phyloP scores from a whole-genome alignment of 30 jellyfish, hydroid and myxozoan species.

The Hydra vulgaris region DNA sequence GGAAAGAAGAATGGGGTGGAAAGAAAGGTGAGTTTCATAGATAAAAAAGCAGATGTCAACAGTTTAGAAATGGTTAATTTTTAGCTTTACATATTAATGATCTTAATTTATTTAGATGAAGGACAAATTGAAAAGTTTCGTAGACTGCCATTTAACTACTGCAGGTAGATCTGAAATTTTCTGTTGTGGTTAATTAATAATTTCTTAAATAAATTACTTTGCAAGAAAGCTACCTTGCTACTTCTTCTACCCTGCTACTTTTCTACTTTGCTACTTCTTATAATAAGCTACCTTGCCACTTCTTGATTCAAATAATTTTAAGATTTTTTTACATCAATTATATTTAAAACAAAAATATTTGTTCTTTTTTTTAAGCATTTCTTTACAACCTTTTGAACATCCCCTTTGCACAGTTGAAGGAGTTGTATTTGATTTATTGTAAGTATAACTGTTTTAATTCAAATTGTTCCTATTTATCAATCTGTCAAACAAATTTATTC shows the following conservation, averaged over 20 bases:
- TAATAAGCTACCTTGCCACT: too few species aligned
- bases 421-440: slow-evolving; percentile 67
- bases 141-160: slow-evolving; percentile 67
- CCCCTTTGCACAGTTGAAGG: slow-evolving; percentile 96
- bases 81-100: too few species aligned
- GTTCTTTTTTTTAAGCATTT: slow-evolving; percentile 20
- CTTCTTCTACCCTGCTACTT: too few species aligned
- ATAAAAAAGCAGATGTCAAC: too few species aligned
- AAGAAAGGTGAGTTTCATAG: slow-evolving; percentile 39
- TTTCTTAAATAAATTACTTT: too few species aligned
- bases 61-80: too few species aligned
- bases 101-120: slow-evolving; percentile 26
- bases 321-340: too few species aligned
- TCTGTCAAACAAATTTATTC: too few species aligned
- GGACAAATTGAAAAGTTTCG: slow-evolving; percentile 37
- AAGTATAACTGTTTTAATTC: slow-evolving; percentile 14
- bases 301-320: too few species aligned
- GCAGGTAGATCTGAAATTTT: slow-evolving; percentile 18
- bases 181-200: neutral
- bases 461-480: too few species aligned
- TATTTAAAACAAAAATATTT: neutral
- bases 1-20: slow-evolving; percentile 99
- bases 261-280: too few species aligned
- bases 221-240: too few species aligned
- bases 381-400: slow-evolving; percentile 90